These are phyloP conservation scores for Pterostichus madidus DNA, from an alignment of 2,888 invertebrate genomes.

Conservation along the genomic window DNA sequence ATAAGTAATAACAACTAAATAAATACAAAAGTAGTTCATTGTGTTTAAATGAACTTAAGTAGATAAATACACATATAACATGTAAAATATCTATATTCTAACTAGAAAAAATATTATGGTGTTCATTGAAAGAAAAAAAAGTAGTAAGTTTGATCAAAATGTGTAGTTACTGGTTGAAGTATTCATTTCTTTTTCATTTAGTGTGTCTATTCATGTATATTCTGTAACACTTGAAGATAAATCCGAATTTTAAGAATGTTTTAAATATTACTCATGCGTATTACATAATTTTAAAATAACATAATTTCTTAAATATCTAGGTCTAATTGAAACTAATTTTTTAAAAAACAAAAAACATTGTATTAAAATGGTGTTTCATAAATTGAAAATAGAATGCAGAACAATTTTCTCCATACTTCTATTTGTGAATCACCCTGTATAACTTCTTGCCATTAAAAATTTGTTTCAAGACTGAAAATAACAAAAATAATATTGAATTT, in stretches of 20 bases:
- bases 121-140: conserved; percentile 52
- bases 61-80: conserved; percentile 53
- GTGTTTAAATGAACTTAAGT: conserved; percentile 55
- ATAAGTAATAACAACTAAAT: conserved; percentile 30
- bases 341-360: background rate
- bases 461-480: conserved; percentile 52
- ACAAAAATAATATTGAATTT: background rate
- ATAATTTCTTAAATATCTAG: background rate
- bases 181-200: conserved; percentile 26
- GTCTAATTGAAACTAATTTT: conserved; percentile 1
- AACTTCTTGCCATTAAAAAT: conserved; percentile 36
- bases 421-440: conserved; percentile 39
- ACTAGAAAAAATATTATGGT: conserved; percentile 55
- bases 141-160: conserved; percentile 56
- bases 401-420: conserved; percentile 9
- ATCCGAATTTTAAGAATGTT: background rate
- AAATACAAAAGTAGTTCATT: conserved; percentile 52
- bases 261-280: conserved; percentile 30
- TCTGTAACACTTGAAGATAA: conserved; percentile 15
- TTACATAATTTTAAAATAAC: conserved; percentile 5
- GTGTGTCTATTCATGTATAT: conserved; percentile 24
- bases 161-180: conserved; percentile 40
- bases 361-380: conserved; percentile 29
- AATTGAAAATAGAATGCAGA: conserved; percentile 22
- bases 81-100: conserved; percentile 51